These are phyloP conservation scores for Lepidocolaptes lacrymiger DNA, from an alignment of 2,797 vertebrate genomes.

Conservation along the genomic window DNA sequence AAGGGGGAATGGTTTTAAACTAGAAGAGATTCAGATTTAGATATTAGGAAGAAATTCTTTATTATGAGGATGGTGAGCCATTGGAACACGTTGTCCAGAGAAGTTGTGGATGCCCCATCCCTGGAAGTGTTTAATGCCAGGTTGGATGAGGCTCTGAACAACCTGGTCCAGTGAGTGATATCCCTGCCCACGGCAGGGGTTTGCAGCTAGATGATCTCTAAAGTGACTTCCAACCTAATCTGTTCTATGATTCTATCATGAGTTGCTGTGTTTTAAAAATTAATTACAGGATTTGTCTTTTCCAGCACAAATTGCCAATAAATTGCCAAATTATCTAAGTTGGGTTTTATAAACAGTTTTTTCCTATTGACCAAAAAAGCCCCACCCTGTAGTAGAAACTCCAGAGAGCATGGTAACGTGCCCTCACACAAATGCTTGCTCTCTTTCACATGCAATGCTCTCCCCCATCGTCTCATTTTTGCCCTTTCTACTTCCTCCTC, in stretches of 20 bases:
- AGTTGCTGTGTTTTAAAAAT: neutral
- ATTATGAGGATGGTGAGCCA: neutral
- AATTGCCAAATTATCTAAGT: neutral
- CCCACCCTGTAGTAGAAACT: neutral
- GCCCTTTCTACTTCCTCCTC: neutral
- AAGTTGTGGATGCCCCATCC: neutral
- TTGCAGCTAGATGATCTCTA: neutral
- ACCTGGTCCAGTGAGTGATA: neutral
- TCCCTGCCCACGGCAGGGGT: neutral
- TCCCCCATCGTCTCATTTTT: neutral
- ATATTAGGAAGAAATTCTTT: neutral
- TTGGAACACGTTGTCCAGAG: neutral
- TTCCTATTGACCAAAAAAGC: neutral
- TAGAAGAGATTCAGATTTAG: neutral
- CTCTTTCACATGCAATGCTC: fast-evolving
- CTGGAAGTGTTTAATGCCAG: neutral
- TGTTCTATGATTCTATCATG: neutral
- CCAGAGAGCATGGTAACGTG: neutral
- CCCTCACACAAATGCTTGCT: neutral
- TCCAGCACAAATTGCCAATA: neutral
- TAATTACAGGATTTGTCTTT: neutral
- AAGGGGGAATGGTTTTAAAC: neutral
- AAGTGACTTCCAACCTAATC: neutral
- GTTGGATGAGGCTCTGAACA: neutral
- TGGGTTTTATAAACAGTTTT: neutral